These are phyloP conservation scores for Gephyroberyx darwinii DNA, from an alignment of 2,797 vertebrate species.

Conservation along the genomic window DNA sequence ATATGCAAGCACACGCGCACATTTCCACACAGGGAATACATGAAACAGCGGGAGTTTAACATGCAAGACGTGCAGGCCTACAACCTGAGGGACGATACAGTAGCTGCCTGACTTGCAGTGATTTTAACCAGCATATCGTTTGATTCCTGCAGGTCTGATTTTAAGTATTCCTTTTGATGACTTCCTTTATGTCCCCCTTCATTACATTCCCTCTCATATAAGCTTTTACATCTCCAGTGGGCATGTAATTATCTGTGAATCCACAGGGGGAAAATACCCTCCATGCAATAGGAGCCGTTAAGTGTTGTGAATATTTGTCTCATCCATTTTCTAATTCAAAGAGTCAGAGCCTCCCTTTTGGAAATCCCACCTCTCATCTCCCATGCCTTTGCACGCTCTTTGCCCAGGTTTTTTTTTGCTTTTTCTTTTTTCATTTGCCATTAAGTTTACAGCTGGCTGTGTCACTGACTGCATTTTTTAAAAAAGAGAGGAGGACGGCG, in stretches of 20 bases:
- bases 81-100: constrained; percentile 39
- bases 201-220: constrained; percentile 59
- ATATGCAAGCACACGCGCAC: neutral
- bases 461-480: constrained; percentile 34
- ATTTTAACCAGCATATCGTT: constrained; percentile 50
- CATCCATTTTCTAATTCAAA: constrained; percentile 75
- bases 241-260: constrained; percentile 75
- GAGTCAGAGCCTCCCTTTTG: constrained; percentile 49
- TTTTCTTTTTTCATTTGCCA: constrained; percentile 63
- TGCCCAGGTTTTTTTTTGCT: constrained; percentile 25
- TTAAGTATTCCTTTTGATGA: constrained; percentile 70
- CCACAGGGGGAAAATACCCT: constrained; percentile 58
- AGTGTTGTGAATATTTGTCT: constrained; percentile 74
- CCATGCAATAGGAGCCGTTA: constrained; percentile 50
- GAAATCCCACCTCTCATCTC: constrained; percentile 61
- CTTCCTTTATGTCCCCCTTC: constrained; percentile 65
- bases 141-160: constrained; percentile 68
- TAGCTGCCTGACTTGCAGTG: constrained; percentile 21
- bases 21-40: neutral
- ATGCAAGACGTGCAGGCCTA: constrained; percentile 2
- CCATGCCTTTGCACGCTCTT: constrained; percentile 48
- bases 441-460: constrained; percentile 66
- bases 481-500: constrained; percentile 20
- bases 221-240: constrained; percentile 70
- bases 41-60: neutral